A percentile compares a stretch with the other conserved stretches of the same genome.
Conservation (phyloP, 2,797 vertebrate genomes). For the Acanthurus leucopareius region DNA sequence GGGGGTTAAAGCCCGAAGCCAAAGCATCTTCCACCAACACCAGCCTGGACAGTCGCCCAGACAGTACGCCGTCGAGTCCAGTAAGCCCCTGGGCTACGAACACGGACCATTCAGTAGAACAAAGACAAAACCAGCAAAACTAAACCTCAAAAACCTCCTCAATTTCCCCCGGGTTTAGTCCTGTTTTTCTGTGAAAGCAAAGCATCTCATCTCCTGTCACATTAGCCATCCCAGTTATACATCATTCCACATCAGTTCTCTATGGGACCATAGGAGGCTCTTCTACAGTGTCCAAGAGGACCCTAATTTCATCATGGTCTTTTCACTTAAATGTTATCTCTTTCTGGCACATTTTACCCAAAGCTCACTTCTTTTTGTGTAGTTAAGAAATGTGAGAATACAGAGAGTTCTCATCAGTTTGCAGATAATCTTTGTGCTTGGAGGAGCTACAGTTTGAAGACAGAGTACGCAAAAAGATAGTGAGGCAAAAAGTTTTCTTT, state of each 20-base stretch:
- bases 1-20: conserved; percentile 68
- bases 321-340: conserved; percentile 21
- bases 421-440: conserved; percentile 32
- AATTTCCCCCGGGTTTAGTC: conserved; percentile 32
- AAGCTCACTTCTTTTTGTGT: conserved; percentile 14
- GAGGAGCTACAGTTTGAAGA: conserved; percentile 19
- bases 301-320: conserved; percentile 19
- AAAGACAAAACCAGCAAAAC: conserved; percentile 58
- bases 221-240: conserved; percentile 40
- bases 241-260: conserved; percentile 35
- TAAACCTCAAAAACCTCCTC: conserved; percentile 45
- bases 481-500: conserved; percentile 21
- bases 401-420: conserved; percentile 36
- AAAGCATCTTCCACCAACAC: conserved; percentile 48
- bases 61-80: conserved; percentile 71
- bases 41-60: conserved; percentile 69
- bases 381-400: conserved; percentile 15
- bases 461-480: conserved; percentile 20
- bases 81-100: conserved; percentile 61
- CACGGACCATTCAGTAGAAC: conserved; percentile 57
- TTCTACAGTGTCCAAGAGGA: neutral
- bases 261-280: conserved; percentile 28
- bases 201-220: conserved; percentile 48
- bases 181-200: conserved; percentile 39
- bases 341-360: conserved; percentile 25